These are phyloP conservation scores for Drosophila kambysellisi DNA, from an alignment of 2,888 invertebrate species.

Conservation along the genomic window DNA sequence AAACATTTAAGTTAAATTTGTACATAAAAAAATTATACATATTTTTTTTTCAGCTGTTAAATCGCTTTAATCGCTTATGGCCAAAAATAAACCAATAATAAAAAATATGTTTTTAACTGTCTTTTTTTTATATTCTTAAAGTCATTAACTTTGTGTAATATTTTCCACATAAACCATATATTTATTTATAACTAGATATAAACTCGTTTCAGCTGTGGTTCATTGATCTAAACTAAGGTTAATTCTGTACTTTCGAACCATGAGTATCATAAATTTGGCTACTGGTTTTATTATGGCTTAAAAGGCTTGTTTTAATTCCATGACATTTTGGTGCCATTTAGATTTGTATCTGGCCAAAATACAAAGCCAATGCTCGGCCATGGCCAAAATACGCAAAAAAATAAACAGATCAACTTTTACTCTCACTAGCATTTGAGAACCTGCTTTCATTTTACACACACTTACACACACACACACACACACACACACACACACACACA, in stretches of 20 bases:
- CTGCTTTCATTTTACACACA: constrained; percentile 24
- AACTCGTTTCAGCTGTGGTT: constrained; percentile 22
- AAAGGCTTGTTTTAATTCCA: constrained; percentile 31
- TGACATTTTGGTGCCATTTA: constrained; percentile 40
- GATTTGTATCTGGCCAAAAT: constrained; percentile 42
- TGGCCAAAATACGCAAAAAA: constrained; percentile 3
- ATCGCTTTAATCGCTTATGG: not conserved
- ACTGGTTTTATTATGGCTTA: constrained; percentile 31
- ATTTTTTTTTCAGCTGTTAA: not conserved
- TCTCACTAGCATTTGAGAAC: constrained; percentile 50
- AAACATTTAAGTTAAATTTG: not conserved
- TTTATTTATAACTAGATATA: not conserved
- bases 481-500: not conserved
- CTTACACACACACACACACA: constrained; percentile 12
- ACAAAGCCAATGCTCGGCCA: constrained; percentile 24
- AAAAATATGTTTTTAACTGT: not conserved
- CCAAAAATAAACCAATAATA: not conserved
- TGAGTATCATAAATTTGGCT: constrained; percentile 29
- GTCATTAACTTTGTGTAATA: not conserved
- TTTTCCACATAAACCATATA: not conserved
- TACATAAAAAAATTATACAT: no score
- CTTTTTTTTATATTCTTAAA: not conserved
- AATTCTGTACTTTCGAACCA: not conserved
- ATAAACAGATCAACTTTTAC: constrained; percentile 24
- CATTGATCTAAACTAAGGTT: constrained; percentile 30